Evolutionary conservation across 1,140 invertebrate genomes (phyloP).

Genomic region (Pachypeltis micranthus): DNA sequence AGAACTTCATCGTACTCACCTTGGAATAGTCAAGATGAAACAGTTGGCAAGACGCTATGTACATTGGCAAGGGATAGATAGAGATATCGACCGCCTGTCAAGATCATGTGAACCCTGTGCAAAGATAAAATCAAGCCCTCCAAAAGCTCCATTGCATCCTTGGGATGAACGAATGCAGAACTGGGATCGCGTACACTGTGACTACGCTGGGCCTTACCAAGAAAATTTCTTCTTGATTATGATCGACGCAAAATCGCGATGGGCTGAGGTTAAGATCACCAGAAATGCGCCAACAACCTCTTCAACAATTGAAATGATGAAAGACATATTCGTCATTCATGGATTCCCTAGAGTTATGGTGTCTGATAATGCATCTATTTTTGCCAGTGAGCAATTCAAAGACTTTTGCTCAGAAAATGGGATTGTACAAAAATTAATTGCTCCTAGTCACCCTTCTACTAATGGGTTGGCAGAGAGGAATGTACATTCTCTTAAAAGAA

Average conservation of each 20-base stretch:
- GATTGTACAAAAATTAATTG: constrained; percentile 28
- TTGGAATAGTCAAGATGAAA: too few species aligned
- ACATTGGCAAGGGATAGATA: constrained; percentile 28
- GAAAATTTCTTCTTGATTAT: constrained; percentile 34
- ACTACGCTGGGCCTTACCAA: constrained; percentile 30
- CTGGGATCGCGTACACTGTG: constrained; percentile 30
- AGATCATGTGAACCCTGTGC: constrained; percentile 25
- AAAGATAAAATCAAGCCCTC: constrained; percentile 22
- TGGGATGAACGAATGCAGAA: constrained; percentile 29
- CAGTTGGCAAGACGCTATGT: too few species aligned
- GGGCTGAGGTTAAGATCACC: constrained; percentile 12
- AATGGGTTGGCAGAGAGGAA: constrained; percentile 31
- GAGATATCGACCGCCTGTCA: constrained; percentile 27
- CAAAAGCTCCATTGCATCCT: constrained; percentile 24
- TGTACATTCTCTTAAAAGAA: constrained; percentile 31
- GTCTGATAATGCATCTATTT: constrained; percentile 29
- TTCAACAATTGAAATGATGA: constrained; percentile 6
- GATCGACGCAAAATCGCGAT: constrained; percentile 35
- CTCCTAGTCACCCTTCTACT: constrained; percentile 28
- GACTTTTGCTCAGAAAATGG: constrained; percentile 16
- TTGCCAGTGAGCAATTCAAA: constrained; percentile 33
- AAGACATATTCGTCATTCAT: constrained; percentile 12
- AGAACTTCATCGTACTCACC: constrained; percentile 25
- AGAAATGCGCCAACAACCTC: neutral
- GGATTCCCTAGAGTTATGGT: constrained; percentile 23